Evolutionary conservation across 1,140 invertebrate genomes (phyloP).

Genomic region (Rhopalosiphum padi): DNA sequence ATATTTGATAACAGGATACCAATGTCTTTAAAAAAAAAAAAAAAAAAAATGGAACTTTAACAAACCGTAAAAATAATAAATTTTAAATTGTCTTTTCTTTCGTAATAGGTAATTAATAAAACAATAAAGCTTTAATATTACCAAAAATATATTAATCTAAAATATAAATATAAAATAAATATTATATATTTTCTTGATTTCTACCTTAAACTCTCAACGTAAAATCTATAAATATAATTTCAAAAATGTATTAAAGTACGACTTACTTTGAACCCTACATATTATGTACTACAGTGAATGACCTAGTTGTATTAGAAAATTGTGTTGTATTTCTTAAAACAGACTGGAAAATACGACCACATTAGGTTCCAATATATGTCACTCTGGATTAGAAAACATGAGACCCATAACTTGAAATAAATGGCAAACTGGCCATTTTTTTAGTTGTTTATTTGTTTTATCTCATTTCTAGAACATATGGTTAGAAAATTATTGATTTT

Average conservation of each 20-base stretch:
- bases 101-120: background rate
- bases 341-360: background rate
- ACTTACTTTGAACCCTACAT: background rate
- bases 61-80: background rate
- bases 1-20: no score
- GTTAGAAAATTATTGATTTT: background rate
- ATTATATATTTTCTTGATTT: background rate
- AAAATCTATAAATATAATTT: background rate
- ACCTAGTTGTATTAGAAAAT: background rate
- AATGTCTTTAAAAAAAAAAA: no score
- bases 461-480: background rate
- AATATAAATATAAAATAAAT: no score
- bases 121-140: background rate
- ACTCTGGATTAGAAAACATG: background rate
- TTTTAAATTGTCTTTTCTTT: background rate
- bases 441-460: background rate
- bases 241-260: background rate
- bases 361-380: background rate
- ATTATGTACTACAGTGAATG: background rate
- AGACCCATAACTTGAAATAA: background rate
- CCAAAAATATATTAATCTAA: background rate
- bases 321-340: slow-evolving; percentile 2
- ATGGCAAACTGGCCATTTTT: background rate
- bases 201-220: background rate
- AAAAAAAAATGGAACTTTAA: background rate